Conservation (phyloP, 2,797 vertebrate species). For the Mallotus villosus region DNA sequence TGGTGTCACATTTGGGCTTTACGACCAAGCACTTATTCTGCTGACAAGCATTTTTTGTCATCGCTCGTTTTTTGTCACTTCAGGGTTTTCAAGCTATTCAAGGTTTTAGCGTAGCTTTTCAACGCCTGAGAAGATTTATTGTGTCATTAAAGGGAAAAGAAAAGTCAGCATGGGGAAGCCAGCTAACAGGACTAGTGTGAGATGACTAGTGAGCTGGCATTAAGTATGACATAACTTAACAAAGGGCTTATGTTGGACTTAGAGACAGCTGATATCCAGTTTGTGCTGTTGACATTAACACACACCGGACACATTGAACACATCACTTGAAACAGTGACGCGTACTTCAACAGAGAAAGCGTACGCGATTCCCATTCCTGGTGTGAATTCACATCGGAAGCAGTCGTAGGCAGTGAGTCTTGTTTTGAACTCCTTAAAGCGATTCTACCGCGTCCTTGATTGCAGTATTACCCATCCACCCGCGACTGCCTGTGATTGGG, state of each 20-base stretch:
- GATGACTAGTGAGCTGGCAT: conserved; percentile 1
- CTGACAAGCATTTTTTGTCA: neutral
- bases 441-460: neutral
- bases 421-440: neutral
- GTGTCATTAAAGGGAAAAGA: neutral
- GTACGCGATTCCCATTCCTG: neutral
- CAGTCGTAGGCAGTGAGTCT: neutral
- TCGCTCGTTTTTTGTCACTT: neutral
- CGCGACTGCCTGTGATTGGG: neutral
- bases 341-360: neutral
- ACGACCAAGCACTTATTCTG: neutral
- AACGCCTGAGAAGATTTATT: too few species aligned
- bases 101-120: too few species aligned
- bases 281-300: conserved; percentile 2
- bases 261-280: neutral
- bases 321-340: neutral
- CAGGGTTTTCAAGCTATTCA: too few species aligned
- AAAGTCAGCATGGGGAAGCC: too few species aligned
- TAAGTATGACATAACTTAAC: neutral
- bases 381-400: neutral
- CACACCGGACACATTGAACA: neutral
- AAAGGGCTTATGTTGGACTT: neutral
- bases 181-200: neutral
- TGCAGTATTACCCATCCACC: neutral
- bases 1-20: neutral